phyloP scores from a whole-genome alignment of 2,888 invertebrate species.

The Catocala fraxini region DNA sequence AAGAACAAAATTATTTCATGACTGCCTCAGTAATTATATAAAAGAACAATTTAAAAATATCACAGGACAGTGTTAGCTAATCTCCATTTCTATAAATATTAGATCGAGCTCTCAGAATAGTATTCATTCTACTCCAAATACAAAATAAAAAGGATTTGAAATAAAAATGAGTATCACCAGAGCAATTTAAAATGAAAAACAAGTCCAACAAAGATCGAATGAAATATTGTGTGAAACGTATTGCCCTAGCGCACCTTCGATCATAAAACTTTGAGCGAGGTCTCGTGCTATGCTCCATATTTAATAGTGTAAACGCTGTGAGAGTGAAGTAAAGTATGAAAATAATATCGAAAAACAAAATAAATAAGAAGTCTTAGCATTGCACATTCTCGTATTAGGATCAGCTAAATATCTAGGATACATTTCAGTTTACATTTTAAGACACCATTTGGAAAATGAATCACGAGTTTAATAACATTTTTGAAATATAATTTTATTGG shows the following conservation, averaged over 20 bases:
- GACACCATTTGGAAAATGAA: constrained; percentile 4
- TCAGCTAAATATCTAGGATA: constrained; percentile 78
- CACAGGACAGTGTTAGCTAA: too few species aligned
- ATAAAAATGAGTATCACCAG: background rate
- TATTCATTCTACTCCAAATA: background rate
- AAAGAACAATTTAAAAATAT: too few species aligned
- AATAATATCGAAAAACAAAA: constrained; percentile 80
- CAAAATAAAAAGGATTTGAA: background rate
- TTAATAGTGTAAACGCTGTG: constrained; percentile 69
- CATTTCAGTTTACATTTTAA: constrained; percentile 70
- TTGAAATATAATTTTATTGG: background rate
- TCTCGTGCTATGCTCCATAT: constrained; percentile 72
- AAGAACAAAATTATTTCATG: too few species aligned
- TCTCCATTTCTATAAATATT: too few species aligned
- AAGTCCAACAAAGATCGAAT: constrained; percentile 12
- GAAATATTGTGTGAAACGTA: constrained; percentile 58
- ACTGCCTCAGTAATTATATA: too few species aligned
- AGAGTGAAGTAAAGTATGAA: constrained; percentile 81
- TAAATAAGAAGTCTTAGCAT: constrained; percentile 84
- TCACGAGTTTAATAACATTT: constrained; percentile 7
- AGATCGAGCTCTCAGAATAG: too few species aligned
- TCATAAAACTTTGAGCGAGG: constrained; percentile 65
- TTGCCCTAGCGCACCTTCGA: constrained; percentile 65
- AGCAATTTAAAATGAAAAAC: constrained; percentile 1
- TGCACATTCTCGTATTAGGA: constrained; percentile 86